Percentiles rank a stretch among this genome's conserved stretches.
phyloP scores from a whole-genome alignment of 2,113 vertebrate species.

The Python bivittatus region DNA sequence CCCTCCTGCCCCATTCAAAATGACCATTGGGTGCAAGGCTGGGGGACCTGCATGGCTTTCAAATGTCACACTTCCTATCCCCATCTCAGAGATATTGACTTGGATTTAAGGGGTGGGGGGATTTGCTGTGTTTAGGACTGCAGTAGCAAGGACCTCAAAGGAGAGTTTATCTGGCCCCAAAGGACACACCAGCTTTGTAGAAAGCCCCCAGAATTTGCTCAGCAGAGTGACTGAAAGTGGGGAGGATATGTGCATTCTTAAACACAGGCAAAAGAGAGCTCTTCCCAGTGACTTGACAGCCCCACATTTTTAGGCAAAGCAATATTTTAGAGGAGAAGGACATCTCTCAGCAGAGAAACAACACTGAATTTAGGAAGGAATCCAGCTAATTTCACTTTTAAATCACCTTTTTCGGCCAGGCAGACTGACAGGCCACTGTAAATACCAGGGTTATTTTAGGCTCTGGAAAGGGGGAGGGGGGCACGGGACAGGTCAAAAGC shows the following conservation, averaged over 20 bases:
- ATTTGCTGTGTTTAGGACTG: neutral
- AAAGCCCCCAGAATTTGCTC: neutral
- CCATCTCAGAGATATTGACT: neutral
- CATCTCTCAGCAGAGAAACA: conserved; percentile 44
- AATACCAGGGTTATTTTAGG: conserved; percentile 67
- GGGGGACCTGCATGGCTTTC: neutral
- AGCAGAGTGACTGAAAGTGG: neutral
- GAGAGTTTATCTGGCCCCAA: neutral
- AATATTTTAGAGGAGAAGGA: conserved; percentile 36
- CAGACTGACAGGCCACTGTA: conserved; percentile 22
- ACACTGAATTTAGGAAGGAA: conserved; percentile 37
- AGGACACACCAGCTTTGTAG: neutral
- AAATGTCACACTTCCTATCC: neutral
- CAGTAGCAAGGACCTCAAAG: neutral
- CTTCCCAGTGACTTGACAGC: conserved; percentile 36
- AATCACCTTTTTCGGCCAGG: conserved; percentile 49
- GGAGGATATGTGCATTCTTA: neutral
- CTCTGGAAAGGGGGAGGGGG: neutral
- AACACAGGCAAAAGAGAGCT: conserved; percentile 38
- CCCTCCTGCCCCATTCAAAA: neutral
- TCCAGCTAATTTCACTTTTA: conserved; percentile 50
- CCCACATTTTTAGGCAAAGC: fast-evolving
- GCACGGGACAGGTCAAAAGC: conserved; percentile 22
- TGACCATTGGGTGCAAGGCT: neutral
- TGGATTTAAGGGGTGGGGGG: neutral